Evolutionary conservation across 2,888 invertebrate genomes (phyloP).

Genomic region (Thereva nobilitata): DNA sequence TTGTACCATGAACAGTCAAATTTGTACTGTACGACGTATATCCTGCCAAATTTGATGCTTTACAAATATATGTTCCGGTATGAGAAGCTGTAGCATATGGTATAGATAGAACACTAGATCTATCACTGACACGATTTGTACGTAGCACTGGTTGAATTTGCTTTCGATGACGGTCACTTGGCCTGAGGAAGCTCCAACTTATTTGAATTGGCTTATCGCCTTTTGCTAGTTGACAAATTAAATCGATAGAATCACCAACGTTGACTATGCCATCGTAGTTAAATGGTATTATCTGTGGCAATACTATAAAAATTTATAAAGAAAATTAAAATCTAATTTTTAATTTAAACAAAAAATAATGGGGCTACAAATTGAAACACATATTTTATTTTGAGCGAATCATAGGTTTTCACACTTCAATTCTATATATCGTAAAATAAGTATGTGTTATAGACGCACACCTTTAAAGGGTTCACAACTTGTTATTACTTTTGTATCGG

Average conservation of each 20-base stretch:
- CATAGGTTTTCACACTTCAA: too few relatives aligned
- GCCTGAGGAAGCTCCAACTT: constrained; percentile 64
- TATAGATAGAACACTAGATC: constrained; percentile 67
- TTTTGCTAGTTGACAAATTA: constrained; percentile 73
- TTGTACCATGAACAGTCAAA: constrained; percentile 65
- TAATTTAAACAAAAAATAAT: too few relatives aligned
- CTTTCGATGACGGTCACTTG: constrained; percentile 46
- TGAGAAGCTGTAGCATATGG: constrained; percentile 65
- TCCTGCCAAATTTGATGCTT: constrained; percentile 63
- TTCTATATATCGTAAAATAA: too few relatives aligned
- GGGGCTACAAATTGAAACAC: too few relatives aligned
- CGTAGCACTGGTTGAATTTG: constrained; percentile 58
- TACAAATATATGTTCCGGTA: constrained; percentile 64
- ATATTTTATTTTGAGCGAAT: too few relatives aligned
- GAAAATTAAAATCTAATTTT: not conserved
- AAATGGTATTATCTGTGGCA: constrained; percentile 77
- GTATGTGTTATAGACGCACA: too few relatives aligned
- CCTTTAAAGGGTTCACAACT: too few relatives aligned
- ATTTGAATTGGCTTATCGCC: constrained; percentile 71
- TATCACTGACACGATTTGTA: constrained; percentile 65
- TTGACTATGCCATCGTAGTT: constrained; percentile 73
- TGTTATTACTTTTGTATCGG: too few relatives aligned
- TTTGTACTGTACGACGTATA: constrained; percentile 61
- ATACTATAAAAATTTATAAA: constrained; percentile 60
- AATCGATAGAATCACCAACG: constrained; percentile 70